Evolutionary conservation across 1,140 invertebrate species (phyloP).

Genomic region (Ostrea denselamellosa): DNA sequence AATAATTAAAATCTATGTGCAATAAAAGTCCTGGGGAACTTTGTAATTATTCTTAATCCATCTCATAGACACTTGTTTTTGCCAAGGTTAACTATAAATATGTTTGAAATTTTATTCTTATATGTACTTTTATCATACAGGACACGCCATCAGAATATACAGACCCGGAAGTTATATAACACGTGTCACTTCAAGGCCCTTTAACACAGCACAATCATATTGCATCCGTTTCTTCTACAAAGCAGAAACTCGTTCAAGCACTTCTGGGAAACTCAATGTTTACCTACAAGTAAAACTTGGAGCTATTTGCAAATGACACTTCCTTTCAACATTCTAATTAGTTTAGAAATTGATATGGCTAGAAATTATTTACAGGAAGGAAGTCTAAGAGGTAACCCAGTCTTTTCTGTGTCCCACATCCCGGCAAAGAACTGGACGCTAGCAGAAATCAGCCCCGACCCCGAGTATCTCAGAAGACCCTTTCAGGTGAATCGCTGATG

Average conservation of each 20-base stretch:
- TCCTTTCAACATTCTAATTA: too few species aligned
- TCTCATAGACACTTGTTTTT: too few species aligned
- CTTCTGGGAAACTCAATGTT: constrained; percentile 9
- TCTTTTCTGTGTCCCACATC: background rate
- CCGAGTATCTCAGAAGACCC: constrained; percentile 22
- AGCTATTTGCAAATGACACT: background rate
- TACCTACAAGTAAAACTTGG: constrained; percentile 5
- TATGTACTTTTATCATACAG: background rate
- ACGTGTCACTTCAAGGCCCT: background rate
- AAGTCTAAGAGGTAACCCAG: background rate
- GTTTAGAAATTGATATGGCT: too few species aligned
- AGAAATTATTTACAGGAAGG: background rate
- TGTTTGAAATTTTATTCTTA: background rate
- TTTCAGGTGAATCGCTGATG: background rate
- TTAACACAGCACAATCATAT: background rate
- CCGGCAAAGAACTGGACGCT: constrained; percentile 11
- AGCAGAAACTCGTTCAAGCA: background rate
- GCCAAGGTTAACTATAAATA: background rate
- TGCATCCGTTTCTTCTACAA: constrained; percentile 39
- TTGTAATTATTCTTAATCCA: too few species aligned
- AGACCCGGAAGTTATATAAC: constrained; percentile 16
- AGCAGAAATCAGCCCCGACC: constrained; percentile 15
- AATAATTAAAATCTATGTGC: too few species aligned
- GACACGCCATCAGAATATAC: constrained; percentile 1
- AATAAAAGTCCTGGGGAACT: too few species aligned